Percentiles rank a stretch among this genome's conserved stretches.
Evolutionary conservation across 2,888 invertebrate species (phyloP).

Genomic region (Parthenolecanium corni): DNA sequence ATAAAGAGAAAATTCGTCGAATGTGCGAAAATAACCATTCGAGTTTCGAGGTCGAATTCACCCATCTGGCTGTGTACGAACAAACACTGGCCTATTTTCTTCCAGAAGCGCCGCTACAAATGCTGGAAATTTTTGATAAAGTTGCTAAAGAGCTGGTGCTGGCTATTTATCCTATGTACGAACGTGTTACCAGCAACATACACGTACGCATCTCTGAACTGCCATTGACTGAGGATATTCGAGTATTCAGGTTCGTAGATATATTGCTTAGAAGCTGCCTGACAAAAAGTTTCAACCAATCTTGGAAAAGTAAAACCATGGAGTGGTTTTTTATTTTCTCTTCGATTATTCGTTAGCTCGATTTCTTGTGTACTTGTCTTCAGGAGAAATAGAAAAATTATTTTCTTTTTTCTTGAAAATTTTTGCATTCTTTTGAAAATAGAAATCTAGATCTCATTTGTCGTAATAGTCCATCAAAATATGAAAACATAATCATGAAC

Average conservation of each 20-base stretch:
- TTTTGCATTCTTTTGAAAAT: no score
- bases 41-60: constrained; percentile 59
- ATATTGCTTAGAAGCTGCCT: not conserved
- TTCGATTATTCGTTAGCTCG: no score
- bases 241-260: constrained; percentile 60
- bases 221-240: constrained; percentile 87
- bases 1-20: constrained; percentile 79
- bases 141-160: constrained; percentile 84
- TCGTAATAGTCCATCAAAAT: no score
- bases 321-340: no score
- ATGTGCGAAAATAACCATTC: constrained; percentile 84
- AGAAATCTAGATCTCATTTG: no score
- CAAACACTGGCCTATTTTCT: constrained; percentile 92
- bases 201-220: constrained; percentile 90
- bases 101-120: constrained; percentile 93
- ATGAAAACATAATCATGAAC: no score
- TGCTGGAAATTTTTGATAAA: constrained; percentile 91
- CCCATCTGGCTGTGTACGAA: constrained; percentile 76
- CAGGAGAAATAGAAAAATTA: no score
- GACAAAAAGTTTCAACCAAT: no score
- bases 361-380: no score
- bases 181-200: constrained; percentile 84
- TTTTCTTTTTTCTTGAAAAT: no score
- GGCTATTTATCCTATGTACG: constrained; percentile 90
- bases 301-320: no score